A percentile compares a stretch with the other conserved stretches of the same genome.
phyloP scores from a whole-genome alignment of 2,888 invertebrate genomes.

The Lithophane ornitopus region DNA sequence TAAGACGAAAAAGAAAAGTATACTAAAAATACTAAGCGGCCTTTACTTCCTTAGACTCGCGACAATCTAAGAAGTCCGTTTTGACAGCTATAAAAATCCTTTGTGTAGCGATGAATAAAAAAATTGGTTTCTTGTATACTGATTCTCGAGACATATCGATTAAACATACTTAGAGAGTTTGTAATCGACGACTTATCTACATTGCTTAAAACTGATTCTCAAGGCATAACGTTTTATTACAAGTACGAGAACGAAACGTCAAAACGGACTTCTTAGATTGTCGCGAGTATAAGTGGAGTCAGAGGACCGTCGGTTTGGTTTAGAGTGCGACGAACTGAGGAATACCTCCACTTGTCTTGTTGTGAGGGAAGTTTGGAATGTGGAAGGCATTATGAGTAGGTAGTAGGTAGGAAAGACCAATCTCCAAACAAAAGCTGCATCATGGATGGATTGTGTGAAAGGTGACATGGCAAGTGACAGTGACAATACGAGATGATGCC shows the following conservation, averaged over 20 bases:
- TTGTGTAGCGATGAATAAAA: too few relatives aligned
- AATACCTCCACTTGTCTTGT: background rate
- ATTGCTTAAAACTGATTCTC: too few relatives aligned
- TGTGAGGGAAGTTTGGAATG: background rate
- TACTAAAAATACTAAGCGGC: background rate
- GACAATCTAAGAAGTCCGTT: too few relatives aligned
- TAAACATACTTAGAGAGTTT: too few relatives aligned
- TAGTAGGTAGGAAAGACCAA: background rate
- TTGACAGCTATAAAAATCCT: too few relatives aligned
- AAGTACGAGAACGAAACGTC: too few relatives aligned
- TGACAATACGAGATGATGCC: background rate
- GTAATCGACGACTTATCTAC: too few relatives aligned
- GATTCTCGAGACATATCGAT: too few relatives aligned
- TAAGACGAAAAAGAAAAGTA: background rate
- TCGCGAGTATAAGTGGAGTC: background rate
- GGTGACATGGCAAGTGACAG: background rate
- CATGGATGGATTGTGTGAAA: constrained; percentile 4
- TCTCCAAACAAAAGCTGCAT: background rate
- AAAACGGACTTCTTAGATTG: too few relatives aligned
- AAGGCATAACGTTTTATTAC: too few relatives aligned
- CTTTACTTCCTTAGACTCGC: background rate
- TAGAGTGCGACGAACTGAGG: too few relatives aligned
- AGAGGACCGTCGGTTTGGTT: background rate
- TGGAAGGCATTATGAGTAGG: background rate
- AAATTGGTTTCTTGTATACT: too few relatives aligned